Percentiles rank a stretch among this genome's conserved stretches.
phyloP scores from a whole-genome alignment of 1,140 invertebrate genomes.

The Conus betulinus region DNA sequence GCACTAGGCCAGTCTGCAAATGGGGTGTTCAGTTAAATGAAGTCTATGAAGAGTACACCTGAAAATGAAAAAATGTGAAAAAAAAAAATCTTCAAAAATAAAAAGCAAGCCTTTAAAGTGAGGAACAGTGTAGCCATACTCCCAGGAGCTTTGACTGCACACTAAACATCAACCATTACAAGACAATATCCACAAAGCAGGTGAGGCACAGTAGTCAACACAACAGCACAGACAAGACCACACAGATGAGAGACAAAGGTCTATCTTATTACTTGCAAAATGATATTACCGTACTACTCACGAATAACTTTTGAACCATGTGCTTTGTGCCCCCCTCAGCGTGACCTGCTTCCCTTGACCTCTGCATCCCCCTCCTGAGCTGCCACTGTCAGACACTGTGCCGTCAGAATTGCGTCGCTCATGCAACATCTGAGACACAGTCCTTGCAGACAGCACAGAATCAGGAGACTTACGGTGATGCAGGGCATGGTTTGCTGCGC shows the following conservation, averaged over 20 bases:
- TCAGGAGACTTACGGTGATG: background rate
- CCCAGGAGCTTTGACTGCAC: no score
- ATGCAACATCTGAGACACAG: constrained; percentile 4
- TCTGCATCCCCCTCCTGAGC: background rate
- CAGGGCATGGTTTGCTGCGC: background rate
- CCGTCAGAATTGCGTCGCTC: background rate
- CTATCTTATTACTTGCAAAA: constrained; percentile 17
- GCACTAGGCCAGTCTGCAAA: no score
- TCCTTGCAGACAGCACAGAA: background rate
- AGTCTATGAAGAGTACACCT: no score
- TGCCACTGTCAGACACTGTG: no score
- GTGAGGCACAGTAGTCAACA: background rate
- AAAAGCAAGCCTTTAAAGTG: no score
- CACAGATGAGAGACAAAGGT: background rate
- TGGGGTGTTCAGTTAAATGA: no score
- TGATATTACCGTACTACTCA: constrained; percentile 28
- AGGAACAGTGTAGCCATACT: no score
- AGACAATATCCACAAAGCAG: background rate
- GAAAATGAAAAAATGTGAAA: no score
- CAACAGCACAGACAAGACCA: background rate
- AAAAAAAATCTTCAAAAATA: no score
- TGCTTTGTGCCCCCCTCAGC: background rate
- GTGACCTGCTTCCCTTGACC: background rate
- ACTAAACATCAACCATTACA: no score
- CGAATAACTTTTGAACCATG: constrained; percentile 24